Conservation (phyloP, 1,140 invertebrate genomes). For the Drepana arcuata region DNA sequence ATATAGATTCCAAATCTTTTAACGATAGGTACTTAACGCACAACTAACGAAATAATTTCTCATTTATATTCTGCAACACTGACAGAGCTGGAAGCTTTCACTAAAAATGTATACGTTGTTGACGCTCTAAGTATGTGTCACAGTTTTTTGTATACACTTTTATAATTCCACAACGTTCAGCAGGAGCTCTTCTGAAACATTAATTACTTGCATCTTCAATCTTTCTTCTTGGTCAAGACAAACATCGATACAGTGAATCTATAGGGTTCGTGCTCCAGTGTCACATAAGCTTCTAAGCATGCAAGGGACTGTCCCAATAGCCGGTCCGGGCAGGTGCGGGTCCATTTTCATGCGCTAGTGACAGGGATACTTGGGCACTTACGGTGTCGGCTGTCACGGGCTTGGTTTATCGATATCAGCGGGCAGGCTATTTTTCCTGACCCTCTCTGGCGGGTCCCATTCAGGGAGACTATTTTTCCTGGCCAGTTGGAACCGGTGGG, state of each 20-base stretch:
- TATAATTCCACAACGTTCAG: no score
- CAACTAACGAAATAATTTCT: no score
- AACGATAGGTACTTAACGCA: no score
- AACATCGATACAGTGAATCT: constrained; percentile 47
- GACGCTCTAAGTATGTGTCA: no score
- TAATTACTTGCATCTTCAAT: no score
- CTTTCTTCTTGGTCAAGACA: no score
- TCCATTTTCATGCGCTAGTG: constrained; percentile 62
- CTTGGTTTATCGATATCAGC: constrained; percentile 45
- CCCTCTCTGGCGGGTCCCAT: constrained; percentile 58
- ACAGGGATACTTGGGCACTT: constrained; percentile 59
- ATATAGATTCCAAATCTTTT: no score
- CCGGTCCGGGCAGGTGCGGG: constrained; percentile 44
- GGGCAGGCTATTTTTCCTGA: constrained; percentile 61
- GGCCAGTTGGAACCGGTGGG: constrained; percentile 44
- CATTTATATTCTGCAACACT: no score
- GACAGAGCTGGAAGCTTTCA: no score
- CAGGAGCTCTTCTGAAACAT: no score
- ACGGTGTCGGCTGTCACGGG: constrained; percentile 55
- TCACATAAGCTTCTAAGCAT: constrained; percentile 66
- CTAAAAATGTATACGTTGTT: no score
- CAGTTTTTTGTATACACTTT: no score
- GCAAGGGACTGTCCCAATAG: constrained; percentile 56
- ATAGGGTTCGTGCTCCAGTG: constrained; percentile 52
- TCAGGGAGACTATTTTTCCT: constrained; percentile 61